Base-by-base conservation (phyloP, 1,140 invertebrate genomes). In the Calephelis virginiensis region DNA sequence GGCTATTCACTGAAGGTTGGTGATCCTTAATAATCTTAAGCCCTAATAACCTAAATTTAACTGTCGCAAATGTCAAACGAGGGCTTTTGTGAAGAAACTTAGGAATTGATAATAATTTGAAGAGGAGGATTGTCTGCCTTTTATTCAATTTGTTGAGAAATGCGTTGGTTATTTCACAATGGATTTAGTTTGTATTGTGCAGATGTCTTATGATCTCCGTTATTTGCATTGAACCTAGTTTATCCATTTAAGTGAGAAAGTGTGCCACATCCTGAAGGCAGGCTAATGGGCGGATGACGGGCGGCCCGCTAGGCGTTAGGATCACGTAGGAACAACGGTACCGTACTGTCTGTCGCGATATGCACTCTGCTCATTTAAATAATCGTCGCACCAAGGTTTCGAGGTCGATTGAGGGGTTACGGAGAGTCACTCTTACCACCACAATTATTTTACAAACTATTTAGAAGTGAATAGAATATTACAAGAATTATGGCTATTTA, bases 271-370 rank as follows among this genome's bases (percentile, higher is more conserved):
- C 83, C 81, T 83, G 80, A 76, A 84, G 74, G 74, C 73, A 83
- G 74, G 74, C 72, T 85, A 83, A 85, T 84, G 75, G 78, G 73
- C 76, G 70, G 74, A 85, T 85, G 82, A 80, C 69, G 70, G 75
- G 43, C 61, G 70, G 73, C 72, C 76, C 75, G 75, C 74, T 78
- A 76, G 79, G 72, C 75, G 81, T 69, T 77, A 82, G 79, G 74
- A 83, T 81, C 85, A 86, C 86, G 81, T 87, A 82, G 76, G 70
- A 69, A 37, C 76, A 86, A 89, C 86, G 84, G 85, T 85, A 85
- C 71, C 59, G 85, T 82, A 85, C 71, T 49, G 61, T 50, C 61
- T 47, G 40, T 28, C 40, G 61, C 46, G 61, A 69, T 73, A 78
- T 81, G 77, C 73, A 81, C 71, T 74, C 61, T 61, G 67, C 74